Evolutionary conservation across 2,113 vertebrate species (phyloP).

Genomic region (Mastomys natalensis): DNA sequence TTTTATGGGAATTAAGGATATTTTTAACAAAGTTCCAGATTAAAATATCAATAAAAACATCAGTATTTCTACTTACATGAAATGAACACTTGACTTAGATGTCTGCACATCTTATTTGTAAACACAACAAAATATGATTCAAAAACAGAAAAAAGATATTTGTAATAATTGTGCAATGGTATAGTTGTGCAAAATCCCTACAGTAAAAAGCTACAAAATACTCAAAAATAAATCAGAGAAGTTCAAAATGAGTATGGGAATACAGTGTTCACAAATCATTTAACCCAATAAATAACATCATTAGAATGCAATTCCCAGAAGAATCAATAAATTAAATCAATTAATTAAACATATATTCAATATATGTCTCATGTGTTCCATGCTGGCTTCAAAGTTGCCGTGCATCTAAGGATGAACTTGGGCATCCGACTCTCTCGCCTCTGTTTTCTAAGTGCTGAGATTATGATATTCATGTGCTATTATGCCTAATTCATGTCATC

Average conservation of each 20-base stretch:
- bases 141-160: background rate
- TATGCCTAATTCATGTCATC: background rate
- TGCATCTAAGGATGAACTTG: background rate
- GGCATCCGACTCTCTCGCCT: background rate
- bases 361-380: background rate
- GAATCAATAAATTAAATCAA: background rate
- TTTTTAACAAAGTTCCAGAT: background rate
- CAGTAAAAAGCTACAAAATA: background rate
- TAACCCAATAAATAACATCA: background rate
- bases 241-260: background rate
- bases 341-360: background rate
- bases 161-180: background rate
- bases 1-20: background rate
- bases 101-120: background rate
- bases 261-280: background rate
- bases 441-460: background rate
- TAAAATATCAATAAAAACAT: background rate
- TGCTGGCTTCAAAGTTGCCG: background rate
- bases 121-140: background rate
- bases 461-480: background rate
- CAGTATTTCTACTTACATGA: background rate
- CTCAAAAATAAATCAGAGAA: background rate
- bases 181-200: background rate
- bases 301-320: background rate
- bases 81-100: background rate